These are phyloP conservation scores for Pardosa pseudoannulata DNA, from an alignment of 2,888 invertebrate genomes.

Conservation along the genomic window DNA sequence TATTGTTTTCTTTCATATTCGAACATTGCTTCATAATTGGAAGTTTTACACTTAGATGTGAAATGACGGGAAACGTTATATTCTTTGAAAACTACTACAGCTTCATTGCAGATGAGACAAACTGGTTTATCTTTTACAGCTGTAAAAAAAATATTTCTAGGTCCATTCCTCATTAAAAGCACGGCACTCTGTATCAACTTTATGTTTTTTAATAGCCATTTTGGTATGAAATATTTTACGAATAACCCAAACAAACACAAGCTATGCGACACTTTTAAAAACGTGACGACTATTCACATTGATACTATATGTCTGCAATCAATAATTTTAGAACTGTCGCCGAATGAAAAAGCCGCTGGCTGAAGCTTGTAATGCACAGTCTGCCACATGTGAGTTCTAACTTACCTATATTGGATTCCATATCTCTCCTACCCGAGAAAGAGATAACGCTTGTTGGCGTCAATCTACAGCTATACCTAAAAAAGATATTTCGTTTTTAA, in stretches of 20 bases:
- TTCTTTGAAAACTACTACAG: constrained; percentile 58
- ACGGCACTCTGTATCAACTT: constrained; percentile 36
- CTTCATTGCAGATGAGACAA: constrained; percentile 58
- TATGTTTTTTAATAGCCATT: constrained; percentile 23
- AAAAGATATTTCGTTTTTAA: constrained; percentile 13
- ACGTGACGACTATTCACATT: constrained; percentile 25
- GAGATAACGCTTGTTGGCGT: constrained; percentile 14
- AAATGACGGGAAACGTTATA: constrained; percentile 44
- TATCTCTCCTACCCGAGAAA: not conserved
- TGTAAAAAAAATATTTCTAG: constrained; percentile 59
- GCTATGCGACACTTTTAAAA: not conserved
- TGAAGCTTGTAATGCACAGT: constrained; percentile 26
- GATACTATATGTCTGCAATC: constrained; percentile 24
- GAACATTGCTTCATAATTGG: constrained; percentile 44
- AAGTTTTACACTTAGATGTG: constrained; percentile 35
- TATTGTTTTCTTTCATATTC: constrained; percentile 30
- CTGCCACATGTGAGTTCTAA: constrained; percentile 27
- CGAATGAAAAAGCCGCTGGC: constrained; percentile 16
- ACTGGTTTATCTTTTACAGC: constrained; percentile 43
- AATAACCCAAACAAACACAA: constrained; percentile 34
- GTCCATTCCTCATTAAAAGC: constrained; percentile 42
- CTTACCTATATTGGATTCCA: constrained; percentile 14
- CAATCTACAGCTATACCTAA: not conserved
- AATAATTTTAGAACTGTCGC: not conserved
- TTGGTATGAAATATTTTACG: constrained; percentile 29